phyloP scores from a whole-genome alignment of 2,888 invertebrate genomes.

The Eilema griseolum region DNA sequence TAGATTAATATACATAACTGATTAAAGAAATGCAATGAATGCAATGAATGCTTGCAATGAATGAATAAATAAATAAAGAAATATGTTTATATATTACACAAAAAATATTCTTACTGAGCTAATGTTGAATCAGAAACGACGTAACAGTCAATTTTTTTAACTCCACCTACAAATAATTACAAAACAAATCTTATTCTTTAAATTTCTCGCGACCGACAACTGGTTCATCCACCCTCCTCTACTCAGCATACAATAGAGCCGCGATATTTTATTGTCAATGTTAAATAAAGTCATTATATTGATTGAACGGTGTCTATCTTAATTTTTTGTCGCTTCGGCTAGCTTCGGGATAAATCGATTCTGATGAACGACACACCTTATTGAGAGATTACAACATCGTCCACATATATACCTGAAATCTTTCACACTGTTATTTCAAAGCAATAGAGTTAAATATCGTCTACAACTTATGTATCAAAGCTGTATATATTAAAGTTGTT shows the following conservation, averaged over 20 bases:
- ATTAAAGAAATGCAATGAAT: no score
- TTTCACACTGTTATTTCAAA: background rate
- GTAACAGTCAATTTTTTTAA: background rate
- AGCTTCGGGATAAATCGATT: slow-evolving; percentile 80
- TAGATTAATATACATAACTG: no score
- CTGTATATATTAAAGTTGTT: background rate
- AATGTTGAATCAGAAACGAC: background rate
- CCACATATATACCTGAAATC: slow-evolving; percentile 14
- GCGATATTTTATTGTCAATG: slow-evolving; percentile 85
- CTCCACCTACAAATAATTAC: background rate
- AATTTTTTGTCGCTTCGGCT: slow-evolving; percentile 60
- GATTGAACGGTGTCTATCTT: slow-evolving; percentile 74
- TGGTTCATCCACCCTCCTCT: slow-evolving; percentile 54
- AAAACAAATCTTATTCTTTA: slow-evolving; percentile 3
- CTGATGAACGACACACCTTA: slow-evolving; percentile 75
- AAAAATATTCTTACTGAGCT: background rate
- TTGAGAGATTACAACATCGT: slow-evolving; percentile 60
- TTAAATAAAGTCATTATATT: slow-evolving; percentile 87
- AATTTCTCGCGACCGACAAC: slow-evolving; percentile 24
- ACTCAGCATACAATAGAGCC: slow-evolving; percentile 70
- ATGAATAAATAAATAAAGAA: no score
- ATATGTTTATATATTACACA: no score
- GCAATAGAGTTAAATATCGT: slow-evolving; percentile 10
- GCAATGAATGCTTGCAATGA: no score
- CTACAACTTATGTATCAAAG: background rate